These are phyloP conservation scores for Colaptes auratus DNA, from an alignment of 2,113 vertebrate species.

Conservation along the genomic window DNA sequence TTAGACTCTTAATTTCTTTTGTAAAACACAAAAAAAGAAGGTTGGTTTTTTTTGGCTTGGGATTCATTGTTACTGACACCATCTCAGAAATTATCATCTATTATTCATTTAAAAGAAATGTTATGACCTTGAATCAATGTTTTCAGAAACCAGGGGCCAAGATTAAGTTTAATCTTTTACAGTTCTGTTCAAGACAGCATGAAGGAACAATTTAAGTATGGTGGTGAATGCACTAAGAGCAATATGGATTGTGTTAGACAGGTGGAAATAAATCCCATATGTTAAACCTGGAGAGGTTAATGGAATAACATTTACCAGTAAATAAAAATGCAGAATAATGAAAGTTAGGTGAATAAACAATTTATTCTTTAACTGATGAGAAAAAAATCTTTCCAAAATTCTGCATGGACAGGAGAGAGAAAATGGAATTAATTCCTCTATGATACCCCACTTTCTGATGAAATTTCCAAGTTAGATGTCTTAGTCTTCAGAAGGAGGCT, in stretches of 20 bases:
- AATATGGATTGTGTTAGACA: neutral
- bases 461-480: constrained; percentile 42
- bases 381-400: constrained; percentile 2
- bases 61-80: neutral
- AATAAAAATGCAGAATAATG: neutral
- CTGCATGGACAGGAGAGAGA: neutral
- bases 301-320: neutral
- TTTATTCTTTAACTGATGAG: neutral
- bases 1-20: neutral
- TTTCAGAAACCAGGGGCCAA: neutral
- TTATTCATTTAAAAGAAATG: neutral
- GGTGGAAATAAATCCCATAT: neutral
- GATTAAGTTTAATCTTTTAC: neutral
- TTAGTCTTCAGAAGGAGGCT: constrained; percentile 28
- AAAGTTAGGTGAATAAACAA: neutral
- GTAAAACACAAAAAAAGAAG: neutral
- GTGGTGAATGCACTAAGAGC: neutral
- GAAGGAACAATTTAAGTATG: neutral
- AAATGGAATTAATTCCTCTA: constrained; percentile 27
- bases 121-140: neutral
- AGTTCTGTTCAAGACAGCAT: neutral
- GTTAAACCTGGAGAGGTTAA: neutral
- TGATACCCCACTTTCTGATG: neutral
- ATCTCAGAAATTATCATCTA: neutral
- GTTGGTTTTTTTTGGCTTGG: neutral